phyloP scores from a whole-genome alignment of 1,140 invertebrate genomes.

The Drosophila pseudoobscura region DNA sequence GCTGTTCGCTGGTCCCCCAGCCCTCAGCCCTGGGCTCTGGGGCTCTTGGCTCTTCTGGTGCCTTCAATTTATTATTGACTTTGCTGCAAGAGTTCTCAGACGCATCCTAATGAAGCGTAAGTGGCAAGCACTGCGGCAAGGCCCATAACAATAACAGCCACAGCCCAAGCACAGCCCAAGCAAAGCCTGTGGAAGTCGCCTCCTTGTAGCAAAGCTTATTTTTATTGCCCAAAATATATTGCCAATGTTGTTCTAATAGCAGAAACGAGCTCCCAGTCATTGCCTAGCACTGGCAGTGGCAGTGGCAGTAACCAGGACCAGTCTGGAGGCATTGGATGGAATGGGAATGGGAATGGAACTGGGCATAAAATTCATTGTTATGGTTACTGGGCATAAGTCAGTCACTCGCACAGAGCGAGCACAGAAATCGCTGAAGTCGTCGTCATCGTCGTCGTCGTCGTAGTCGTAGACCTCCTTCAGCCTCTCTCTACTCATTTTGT shows the following conservation, averaged over 20 bases:
- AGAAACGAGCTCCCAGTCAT: conserved; percentile 63
- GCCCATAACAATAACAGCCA: conserved; percentile 67
- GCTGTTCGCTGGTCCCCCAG: conserved; percentile 12
- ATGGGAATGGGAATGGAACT: conserved; percentile 9
- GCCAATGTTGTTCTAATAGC: conserved; percentile 80
- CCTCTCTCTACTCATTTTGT: conserved; percentile 60
- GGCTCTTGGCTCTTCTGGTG: conserved; percentile 12
- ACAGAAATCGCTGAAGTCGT: conserved; percentile 27
- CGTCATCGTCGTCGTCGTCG: neutral
- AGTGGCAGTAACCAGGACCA: conserved; percentile 26
- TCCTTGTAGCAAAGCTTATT: conserved; percentile 75
- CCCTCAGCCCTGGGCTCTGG: neutral
- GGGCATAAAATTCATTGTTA: conserved; percentile 80
- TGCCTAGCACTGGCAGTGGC: conserved; percentile 13
- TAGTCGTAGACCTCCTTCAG: conserved; percentile 6
- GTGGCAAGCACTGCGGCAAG: conserved; percentile 68
- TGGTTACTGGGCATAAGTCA: conserved; percentile 78
- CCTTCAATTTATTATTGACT: conserved; percentile 77
- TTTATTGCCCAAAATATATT: conserved; percentile 80
- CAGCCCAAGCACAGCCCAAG: conserved; percentile 3
- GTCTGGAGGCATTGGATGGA: too few relatives aligned
- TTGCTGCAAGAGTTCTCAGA: conserved; percentile 73
- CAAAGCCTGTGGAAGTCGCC: conserved; percentile 10
- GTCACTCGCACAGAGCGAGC: conserved; percentile 49
- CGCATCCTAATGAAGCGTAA: conserved; percentile 80